Conservation (phyloP, 2,888 invertebrate species). For the Apodemia mormo region DNA sequence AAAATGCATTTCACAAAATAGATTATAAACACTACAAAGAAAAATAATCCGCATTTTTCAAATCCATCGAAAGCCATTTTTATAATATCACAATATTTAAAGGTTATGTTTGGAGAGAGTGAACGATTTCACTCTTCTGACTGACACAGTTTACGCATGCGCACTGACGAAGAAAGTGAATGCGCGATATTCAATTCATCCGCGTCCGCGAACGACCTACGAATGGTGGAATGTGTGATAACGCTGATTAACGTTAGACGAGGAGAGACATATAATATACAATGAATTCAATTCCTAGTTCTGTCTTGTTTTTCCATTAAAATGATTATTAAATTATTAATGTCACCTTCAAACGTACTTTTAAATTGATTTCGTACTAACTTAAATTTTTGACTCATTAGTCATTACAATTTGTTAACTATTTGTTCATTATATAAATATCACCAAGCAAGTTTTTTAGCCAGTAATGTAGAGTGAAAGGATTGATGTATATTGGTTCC, state of each 20-base stretch:
- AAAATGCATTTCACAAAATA: slow-evolving; percentile 49
- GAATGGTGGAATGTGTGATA: slow-evolving; percentile 18
- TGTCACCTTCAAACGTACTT: background rate
- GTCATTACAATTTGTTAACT: background rate
- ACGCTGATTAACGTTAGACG: slow-evolving; percentile 19
- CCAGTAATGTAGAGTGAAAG: no score
- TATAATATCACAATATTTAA: slow-evolving; percentile 25
- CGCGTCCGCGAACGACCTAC: slow-evolving; percentile 21
- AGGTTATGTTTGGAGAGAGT: slow-evolving; percentile 58
- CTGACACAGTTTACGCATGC: slow-evolving; percentile 72
- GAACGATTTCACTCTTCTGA: slow-evolving; percentile 44
- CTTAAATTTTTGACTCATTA: background rate
- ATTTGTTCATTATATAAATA: no score
- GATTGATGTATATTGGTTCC: no score
- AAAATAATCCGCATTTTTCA: slow-evolving; percentile 73
- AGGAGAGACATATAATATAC: slow-evolving; percentile 21
- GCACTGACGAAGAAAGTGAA: slow-evolving; percentile 73
- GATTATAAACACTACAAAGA: slow-evolving; percentile 57
- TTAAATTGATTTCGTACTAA: background rate
- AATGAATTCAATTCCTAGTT: background rate
- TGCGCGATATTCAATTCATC: slow-evolving; percentile 50
- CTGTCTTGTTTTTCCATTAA: background rate
- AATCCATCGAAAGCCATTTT: slow-evolving; percentile 56
- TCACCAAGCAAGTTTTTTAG: no score
- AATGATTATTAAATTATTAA: background rate